phyloP scores from a whole-genome alignment of 2,113 vertebrate genomes.

The Chroicocephalus ridibundus region DNA sequence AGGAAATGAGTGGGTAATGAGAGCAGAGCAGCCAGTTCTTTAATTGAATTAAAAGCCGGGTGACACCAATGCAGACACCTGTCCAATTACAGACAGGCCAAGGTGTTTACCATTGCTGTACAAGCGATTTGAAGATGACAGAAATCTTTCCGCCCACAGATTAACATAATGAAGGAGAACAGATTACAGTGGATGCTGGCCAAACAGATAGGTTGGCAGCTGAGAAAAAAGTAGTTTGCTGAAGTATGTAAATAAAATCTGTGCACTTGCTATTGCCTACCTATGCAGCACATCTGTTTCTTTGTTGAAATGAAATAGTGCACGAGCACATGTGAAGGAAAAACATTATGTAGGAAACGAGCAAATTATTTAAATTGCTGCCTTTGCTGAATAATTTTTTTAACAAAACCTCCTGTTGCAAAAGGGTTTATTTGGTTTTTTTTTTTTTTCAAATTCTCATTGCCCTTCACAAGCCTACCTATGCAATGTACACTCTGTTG shows the following conservation, averaged over 20 bases:
- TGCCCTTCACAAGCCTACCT: neutral
- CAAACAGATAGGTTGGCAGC: slow-evolving; percentile 81
- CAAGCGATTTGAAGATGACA: slow-evolving; percentile 83
- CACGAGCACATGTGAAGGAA: neutral
- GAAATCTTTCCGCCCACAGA: slow-evolving; percentile 89
- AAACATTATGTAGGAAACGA: neutral
- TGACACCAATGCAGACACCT: slow-evolving; percentile 86
- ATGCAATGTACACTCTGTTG: neutral
- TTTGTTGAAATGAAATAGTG: neutral
- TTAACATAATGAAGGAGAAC: slow-evolving; percentile 89
- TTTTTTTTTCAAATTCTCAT: neutral
- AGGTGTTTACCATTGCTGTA: slow-evolving; percentile 87
- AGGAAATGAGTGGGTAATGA: slow-evolving; percentile 92
- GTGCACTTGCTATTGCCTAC: slow-evolving; percentile 27
- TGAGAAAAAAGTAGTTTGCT: slow-evolving; percentile 68
- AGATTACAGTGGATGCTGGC: slow-evolving; percentile 85
- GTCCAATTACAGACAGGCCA: slow-evolving; percentile 87
- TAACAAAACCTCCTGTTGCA: neutral
- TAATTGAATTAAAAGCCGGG: slow-evolving; percentile 98
- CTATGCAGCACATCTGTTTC: slow-evolving; percentile 43
- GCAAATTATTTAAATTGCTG: neutral
- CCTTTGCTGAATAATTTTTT: neutral
- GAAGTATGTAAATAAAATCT: slow-evolving; percentile 67
- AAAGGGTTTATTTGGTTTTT: neutral
- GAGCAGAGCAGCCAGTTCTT: slow-evolving; percentile 85